These are phyloP conservation scores for Tryphoninae sp. DNA, from an alignment of 2,888 invertebrate genomes.

Conservation along the genomic window DNA sequence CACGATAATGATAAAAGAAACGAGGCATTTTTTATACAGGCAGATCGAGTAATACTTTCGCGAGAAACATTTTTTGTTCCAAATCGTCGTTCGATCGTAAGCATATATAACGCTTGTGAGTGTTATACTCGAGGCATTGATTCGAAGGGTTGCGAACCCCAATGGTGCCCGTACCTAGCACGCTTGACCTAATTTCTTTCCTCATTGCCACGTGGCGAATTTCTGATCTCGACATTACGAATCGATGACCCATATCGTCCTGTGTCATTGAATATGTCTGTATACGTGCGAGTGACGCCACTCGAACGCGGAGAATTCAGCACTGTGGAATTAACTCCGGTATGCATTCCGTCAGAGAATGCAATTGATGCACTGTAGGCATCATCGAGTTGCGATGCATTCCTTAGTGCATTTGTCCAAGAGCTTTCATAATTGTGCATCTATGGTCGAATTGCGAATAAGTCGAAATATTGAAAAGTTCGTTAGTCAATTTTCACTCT, in stretches of 20 bases:
- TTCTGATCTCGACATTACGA: constrained; percentile 69
- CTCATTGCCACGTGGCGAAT: constrained; percentile 33
- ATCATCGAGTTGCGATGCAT: neutral
- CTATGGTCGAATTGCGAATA: too few species aligned
- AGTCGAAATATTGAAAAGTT: too few species aligned
- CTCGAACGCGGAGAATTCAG: constrained; percentile 28
- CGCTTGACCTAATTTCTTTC: constrained; percentile 57
- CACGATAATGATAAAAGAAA: neutral
- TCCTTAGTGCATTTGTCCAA: neutral
- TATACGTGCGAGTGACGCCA: constrained; percentile 3
- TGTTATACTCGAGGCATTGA: constrained; percentile 55
- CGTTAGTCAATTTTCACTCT: too few species aligned
- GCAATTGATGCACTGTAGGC: neutral
- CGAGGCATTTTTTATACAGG: neutral
- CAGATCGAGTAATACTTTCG: neutral
- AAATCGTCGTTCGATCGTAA: neutral
- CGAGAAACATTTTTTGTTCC: neutral
- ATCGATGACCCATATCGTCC: constrained; percentile 68
- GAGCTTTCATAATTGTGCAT: too few species aligned
- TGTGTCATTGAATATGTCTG: constrained; percentile 29
- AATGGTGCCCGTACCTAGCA: constrained; percentile 55
- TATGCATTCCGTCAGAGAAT: constrained; percentile 8
- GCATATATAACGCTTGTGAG: neutral
- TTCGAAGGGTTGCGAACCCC: constrained; percentile 47
- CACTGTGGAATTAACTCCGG: neutral